Base-by-base conservation (phyloP, 2,888 invertebrate species). In the Oconnorella tubifera region DNA sequence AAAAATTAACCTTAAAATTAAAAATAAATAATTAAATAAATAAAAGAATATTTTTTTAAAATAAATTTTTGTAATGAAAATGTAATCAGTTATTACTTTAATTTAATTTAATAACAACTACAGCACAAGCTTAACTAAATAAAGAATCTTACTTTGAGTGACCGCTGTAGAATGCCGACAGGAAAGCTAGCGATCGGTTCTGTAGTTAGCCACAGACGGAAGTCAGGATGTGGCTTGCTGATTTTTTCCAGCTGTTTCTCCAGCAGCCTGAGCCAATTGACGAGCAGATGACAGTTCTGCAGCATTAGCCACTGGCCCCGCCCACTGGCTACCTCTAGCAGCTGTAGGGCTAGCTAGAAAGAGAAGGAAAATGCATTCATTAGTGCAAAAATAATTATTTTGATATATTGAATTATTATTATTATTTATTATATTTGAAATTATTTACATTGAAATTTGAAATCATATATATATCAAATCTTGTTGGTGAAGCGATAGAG, bases 171-270 rank as follows among this genome's bases (percentile, higher is more conserved):
- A 69, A 95, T 89, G 31, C 93, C 92, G 69, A 95, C 91, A 0
- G 94, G 95, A 81, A 95, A 95, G 0, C 87, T 86, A 0, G 89
- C 88, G 0, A 89, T 90, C 0, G 93, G 90, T 79, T 94, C 93
- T 0, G 94, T 94, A 19, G 94, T 95, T 58, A 95, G 84, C 95
- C 95, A 95, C 1, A 95, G 85, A 4, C 95, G 85, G 83, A 95
- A 95, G 82, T 93, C 91, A 0, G 91, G 90, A 84, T 95, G 92
- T 0, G 92, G 91, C 74, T 89, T 89, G 63, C 85, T 86, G 75
- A 90, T 86, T 79, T 88, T 85, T 77, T 93, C 93, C 57, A 95
- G 82, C 71, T 88, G 86, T 77, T 93, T 93, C 81, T 94, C 94
- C 70, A 95, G 82, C 69, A 88, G 87, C 27, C 87, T 86, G 3